Conservation (phyloP, 2,113 vertebrate genomes). For the Colistium nudipinnis region DNA sequence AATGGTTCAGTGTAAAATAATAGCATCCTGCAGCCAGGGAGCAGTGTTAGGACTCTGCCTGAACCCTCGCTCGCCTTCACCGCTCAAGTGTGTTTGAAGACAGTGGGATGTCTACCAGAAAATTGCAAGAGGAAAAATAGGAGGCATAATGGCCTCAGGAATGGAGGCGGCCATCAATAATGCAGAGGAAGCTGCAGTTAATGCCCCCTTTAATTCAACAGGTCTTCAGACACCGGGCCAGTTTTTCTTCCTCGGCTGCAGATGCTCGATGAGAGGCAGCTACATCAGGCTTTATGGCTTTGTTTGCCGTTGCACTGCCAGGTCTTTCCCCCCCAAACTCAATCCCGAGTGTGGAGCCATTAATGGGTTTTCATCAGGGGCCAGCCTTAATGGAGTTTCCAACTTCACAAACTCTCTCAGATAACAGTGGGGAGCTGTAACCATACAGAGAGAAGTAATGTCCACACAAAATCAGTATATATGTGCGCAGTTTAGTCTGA, state of each 20-base stretch:
- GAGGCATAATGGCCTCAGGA: slow-evolving; percentile 71
- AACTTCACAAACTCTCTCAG: slow-evolving; percentile 50
- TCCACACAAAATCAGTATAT: slow-evolving; percentile 43
- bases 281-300: slow-evolving; percentile 75
- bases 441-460: slow-evolving; percentile 50
- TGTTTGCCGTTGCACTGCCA: slow-evolving; percentile 48
- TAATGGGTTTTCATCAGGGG: slow-evolving; percentile 74
- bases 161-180: slow-evolving; percentile 77
- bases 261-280: slow-evolving; percentile 59
- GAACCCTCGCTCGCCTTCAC: slow-evolving; percentile 53
- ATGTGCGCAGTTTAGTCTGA: slow-evolving; percentile 50
- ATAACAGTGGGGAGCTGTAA: slow-evolving; percentile 36
- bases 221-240: slow-evolving; percentile 70
- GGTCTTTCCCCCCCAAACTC: slow-evolving; percentile 64
- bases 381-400: slow-evolving; percentile 68
- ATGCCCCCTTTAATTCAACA: slow-evolving; percentile 81
- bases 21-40: slow-evolving; percentile 53
- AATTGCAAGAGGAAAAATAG: slow-evolving; percentile 71
- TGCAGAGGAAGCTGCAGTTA: slow-evolving; percentile 76
- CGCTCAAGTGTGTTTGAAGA: slow-evolving; percentile 69
- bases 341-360: slow-evolving; percentile 58
- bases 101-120: slow-evolving; percentile 64
- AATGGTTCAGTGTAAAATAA: slow-evolving; percentile 65
- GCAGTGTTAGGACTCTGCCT: slow-evolving; percentile 42
- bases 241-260: slow-evolving; percentile 64